Base-by-base conservation (phyloP, 2,797 vertebrate species). In the Masticophis lateralis region DNA sequence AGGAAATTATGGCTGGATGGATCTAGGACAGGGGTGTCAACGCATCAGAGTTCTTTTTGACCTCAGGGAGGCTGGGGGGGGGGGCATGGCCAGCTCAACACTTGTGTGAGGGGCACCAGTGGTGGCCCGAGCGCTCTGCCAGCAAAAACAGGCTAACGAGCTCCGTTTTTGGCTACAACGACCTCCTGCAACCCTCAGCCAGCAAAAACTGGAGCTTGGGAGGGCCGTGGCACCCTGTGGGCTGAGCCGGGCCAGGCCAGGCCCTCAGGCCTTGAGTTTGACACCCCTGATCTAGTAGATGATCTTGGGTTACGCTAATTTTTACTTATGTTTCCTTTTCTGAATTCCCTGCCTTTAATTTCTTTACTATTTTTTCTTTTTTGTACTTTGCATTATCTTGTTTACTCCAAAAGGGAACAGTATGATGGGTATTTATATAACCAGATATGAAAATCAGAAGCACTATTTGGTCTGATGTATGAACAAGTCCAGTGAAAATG, bases 211-310 rank as follows among this genome's bases (percentile, higher is more conserved):
- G 51, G 51, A 53, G 9, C 51, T 10, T 53, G 51, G 51, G 51
- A 10, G 8, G 51, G 51, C 51, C 9, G 9, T 53, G 51, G 51
- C 51, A 53, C 51, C 1, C 51, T 53, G 51, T 10, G 51, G 51
- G 51, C 1, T 9, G 0, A 9, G 51, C 1, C 9, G 51, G 51
- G 51, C 1, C 51, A 0, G 51, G 51, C 1, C 9, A 9, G 51
- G 5, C 47, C 47, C 47, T 1, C 1, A 6, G 47, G 1, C 51
- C 51, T 53, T 53, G 51, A 53, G 9, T 53, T 53, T 10, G 51
- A 53, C 51, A 53, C 51, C 1, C 9, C 0, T 1, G 32, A 20
- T 37, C 69, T 37, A 47, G 69, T 43, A 10, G 20, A 25, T 47
- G 9, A 83, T 25, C 37, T 47, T 83, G 37, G 37, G 10, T 4